Conservation (phyloP, 2,797 vertebrate genomes). For the Lacerta viridis region DNA sequence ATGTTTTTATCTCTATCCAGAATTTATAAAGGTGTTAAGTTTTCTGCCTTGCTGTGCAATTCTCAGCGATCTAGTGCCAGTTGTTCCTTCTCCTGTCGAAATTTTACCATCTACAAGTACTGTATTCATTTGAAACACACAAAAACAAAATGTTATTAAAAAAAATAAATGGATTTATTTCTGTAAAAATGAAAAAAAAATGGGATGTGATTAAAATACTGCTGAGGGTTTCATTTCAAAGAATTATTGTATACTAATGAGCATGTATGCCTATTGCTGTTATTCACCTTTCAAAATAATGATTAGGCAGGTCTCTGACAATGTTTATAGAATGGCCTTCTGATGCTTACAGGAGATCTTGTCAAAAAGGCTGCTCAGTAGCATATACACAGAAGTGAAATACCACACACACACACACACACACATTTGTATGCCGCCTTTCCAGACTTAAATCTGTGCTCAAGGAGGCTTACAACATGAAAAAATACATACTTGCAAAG, state of each 20-base stretch:
- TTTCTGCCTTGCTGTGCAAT: constrained; percentile 79
- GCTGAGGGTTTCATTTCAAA: neutral
- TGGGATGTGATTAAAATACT: neutral
- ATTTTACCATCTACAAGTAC: constrained; percentile 82
- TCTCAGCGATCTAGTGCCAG: constrained; percentile 88
- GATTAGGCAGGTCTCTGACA: neutral
- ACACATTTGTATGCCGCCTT: no score
- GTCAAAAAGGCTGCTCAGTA: neutral
- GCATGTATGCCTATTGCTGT: neutral
- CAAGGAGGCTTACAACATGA: no score
- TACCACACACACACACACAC: neutral
- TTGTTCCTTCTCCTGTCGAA: constrained; percentile 80
- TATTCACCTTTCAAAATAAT: neutral
- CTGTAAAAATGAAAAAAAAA: constrained; percentile 84
- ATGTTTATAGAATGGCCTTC: no score
- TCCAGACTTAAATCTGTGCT: no score
- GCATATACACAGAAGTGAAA: neutral
- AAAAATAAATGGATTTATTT: constrained; percentile 92
- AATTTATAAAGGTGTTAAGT: constrained; percentile 80
- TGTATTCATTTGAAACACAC: constrained; percentile 82
- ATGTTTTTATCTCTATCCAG: constrained; percentile 65
- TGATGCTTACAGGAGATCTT: neutral
- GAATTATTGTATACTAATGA: neutral
- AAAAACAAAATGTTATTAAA: constrained; percentile 70
- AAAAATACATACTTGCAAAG: no score